phyloP scores from a whole-genome alignment of 2,888 invertebrate species.

The Chydorus sphaericus region DNA sequence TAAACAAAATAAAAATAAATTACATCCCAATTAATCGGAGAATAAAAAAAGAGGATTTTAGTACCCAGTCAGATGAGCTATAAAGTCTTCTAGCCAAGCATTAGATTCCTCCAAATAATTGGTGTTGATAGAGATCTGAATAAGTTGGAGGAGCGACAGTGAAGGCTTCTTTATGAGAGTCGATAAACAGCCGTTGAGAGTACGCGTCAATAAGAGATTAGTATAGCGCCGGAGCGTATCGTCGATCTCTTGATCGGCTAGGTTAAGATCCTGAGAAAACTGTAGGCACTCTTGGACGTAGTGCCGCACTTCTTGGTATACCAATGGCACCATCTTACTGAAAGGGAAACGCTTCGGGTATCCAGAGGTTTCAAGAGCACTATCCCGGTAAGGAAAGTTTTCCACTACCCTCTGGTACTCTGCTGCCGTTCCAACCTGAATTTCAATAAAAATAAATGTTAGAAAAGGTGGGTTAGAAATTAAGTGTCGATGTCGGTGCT shows the following conservation, averaged over 20 bases:
- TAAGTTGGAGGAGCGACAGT: constrained; percentile 67
- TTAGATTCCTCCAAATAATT: constrained; percentile 92
- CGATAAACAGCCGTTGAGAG: constrained; percentile 85
- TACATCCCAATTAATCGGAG: not conserved
- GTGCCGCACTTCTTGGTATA: constrained; percentile 92
- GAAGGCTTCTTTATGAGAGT: constrained; percentile 74
- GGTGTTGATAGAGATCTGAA: constrained; percentile 94
- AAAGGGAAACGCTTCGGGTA: constrained; percentile 79
- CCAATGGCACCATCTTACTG: constrained; percentile 88
- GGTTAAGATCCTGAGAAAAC: constrained; percentile 76
- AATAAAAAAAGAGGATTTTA: not conserved
- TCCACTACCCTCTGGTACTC: constrained; percentile 73
- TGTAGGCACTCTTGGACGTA: constrained; percentile 94
- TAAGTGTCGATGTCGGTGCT: too few species aligned
- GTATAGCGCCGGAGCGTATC: constrained; percentile 82
- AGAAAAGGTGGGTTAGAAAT: too few species aligned
- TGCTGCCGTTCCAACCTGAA: constrained; percentile 52
- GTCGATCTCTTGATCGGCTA: constrained; percentile 51
- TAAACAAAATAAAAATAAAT: constrained; percentile 14
- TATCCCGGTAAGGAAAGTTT: constrained; percentile 81
- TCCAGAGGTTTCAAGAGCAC: constrained; percentile 49
- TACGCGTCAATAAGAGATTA: constrained; percentile 70
- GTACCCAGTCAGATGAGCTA: constrained; percentile 78
- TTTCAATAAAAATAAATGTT: constrained; percentile 17
- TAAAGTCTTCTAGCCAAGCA: constrained; percentile 84